These are phyloP conservation scores for Eulemur mongoz DNA, from an alignment of 2,797 vertebrate genomes.

Conservation along the genomic window DNA sequence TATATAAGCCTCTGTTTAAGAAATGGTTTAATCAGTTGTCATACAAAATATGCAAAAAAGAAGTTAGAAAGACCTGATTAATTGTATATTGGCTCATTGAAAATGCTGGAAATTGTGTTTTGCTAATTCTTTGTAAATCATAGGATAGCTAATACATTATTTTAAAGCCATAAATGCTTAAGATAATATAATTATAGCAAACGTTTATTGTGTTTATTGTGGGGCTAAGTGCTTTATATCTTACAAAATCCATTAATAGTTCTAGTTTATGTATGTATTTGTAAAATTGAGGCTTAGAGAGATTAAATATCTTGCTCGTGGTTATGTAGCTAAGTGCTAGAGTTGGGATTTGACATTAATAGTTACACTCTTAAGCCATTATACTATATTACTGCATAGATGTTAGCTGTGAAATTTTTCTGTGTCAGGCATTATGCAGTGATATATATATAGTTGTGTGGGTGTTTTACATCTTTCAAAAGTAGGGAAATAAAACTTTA, in stretches of 20 bases:
- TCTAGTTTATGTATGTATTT: not conserved
- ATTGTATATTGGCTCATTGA: not conserved
- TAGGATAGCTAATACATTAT: not conserved
- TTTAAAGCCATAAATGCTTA: not conserved
- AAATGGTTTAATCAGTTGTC: slow-evolving; percentile 1
- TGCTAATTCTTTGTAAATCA: not conserved
- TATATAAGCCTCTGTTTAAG: not conserved
- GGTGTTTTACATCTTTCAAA: not conserved
- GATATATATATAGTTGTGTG: not conserved
- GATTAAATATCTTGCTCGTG: not conserved
- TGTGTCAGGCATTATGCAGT: not conserved
- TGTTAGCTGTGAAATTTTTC: not conserved
- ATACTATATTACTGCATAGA: not conserved
- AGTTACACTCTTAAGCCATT: not conserved
- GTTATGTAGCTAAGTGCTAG: not conserved
- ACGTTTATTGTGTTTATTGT: not conserved
- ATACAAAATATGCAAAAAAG: not conserved
- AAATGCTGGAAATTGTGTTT: not conserved
- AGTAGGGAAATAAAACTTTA: slow-evolving; percentile 6
- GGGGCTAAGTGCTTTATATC: not conserved
- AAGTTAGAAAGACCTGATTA: not conserved
- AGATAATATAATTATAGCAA: not conserved
- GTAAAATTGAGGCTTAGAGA: not conserved
- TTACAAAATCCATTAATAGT: not conserved
- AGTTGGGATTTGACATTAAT: not conserved